phyloP scores from a whole-genome alignment of 1,140 invertebrate genomes.

The Anoplophora glabripennis region DNA sequence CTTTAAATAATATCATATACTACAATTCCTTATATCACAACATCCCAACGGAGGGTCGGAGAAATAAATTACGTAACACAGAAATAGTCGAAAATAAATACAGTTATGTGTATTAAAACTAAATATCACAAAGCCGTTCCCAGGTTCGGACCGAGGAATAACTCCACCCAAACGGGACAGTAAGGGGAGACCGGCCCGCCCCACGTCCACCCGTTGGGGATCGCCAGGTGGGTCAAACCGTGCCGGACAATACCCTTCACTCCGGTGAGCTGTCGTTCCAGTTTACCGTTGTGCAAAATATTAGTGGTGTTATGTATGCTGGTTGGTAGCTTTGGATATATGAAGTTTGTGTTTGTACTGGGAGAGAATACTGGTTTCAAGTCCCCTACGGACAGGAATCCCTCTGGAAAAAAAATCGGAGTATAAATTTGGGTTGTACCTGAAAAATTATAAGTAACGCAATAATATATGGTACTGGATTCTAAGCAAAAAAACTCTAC shows the following conservation, averaged over 20 bases:
- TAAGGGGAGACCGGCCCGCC: constrained; percentile 70
- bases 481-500: too few species aligned
- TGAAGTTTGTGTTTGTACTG: constrained; percentile 36
- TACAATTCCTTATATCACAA: too few species aligned
- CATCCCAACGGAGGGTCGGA: too few species aligned
- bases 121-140: constrained; percentile 40
- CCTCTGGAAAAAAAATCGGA: constrained; percentile 28
- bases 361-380: constrained; percentile 36
- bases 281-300: constrained; percentile 31
- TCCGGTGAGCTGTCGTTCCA: constrained; percentile 50
- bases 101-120: constrained; percentile 25
- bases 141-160: constrained; percentile 35
- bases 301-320: constrained; percentile 31
- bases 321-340: constrained; percentile 15
- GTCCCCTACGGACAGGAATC: constrained; percentile 24
- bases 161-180: constrained; percentile 69
- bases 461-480: too few species aligned
- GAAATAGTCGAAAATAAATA: constrained; percentile 27
- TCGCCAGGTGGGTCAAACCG: constrained; percentile 72
- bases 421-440: too few species aligned
- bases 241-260: constrained; percentile 61
- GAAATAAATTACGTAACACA: constrained; percentile 13
- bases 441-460: too few species aligned
- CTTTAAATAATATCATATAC: too few species aligned
- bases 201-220: constrained; percentile 78